Base-by-base conservation (phyloP, 1,140 invertebrate genomes). In the Metopolophium dirhodum region DNA sequence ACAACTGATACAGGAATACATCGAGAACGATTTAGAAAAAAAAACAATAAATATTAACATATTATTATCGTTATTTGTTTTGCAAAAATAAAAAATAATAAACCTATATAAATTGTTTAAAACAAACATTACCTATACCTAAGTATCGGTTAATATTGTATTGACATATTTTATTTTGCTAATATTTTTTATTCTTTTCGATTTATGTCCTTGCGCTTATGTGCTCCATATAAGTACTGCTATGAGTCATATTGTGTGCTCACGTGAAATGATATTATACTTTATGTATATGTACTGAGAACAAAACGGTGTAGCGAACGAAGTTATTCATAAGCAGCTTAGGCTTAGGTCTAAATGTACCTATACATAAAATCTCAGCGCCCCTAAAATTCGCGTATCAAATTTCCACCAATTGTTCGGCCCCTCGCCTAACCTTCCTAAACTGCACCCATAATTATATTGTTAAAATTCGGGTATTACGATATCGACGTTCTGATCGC, bases 301-400 rank as follows among this genome's bases (percentile, higher is more conserved):
- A 77, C 30, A n/a, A 77, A 77, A 77, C n/a, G 14, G 6, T 77
- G 61, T n/a, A n/a, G 61, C 30, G 61, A 77, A 77, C 61, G 18
- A n/a, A 77, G 61, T 77, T 77, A 77, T 77, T 77, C 61, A n/a
- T 77, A 77, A 77, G 61, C 61, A 20, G 61, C 61, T 77, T 77
- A 77, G 20, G 30, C 61, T 77, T n/a, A 77, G 61, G 61, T 35
- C n/a, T 77, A 77, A 77, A 77, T 77, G 61, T 77, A 77, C 61
- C 61, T 77, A 3, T 51, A 68, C 30, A 68, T n/a, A n/a, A n/a
- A 77, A n/a, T 77, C 61, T 14, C 61, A 68, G 61, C 4, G 61
- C 61, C 30, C 61, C 61, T 20, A 77, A 6, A 14, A 77, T 30
- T 77, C 61, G 61, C 30, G 61, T 61, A 61, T 77, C 61, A 18